Percentiles rank a stretch among this genome's conserved stretches.
Evolutionary conservation across 2,113 vertebrate genomes (phyloP).

Genomic region (Ptyas mucosa): DNA sequence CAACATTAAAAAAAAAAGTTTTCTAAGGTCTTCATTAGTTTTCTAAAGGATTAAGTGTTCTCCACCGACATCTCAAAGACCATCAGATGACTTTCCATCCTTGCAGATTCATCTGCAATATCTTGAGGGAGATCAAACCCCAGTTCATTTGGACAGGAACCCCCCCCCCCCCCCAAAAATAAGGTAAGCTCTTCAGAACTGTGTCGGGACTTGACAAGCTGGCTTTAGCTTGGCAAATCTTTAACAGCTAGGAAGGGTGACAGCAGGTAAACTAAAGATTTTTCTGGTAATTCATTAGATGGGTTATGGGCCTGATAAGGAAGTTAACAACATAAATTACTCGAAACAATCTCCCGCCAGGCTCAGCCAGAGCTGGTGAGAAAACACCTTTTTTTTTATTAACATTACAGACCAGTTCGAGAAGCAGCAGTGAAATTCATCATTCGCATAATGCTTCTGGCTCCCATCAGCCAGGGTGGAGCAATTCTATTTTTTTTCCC

Average conservation of each 20-base stretch:
- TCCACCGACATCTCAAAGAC: neutral
- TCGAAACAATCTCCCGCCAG: neutral
- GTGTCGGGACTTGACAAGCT: constrained; percentile 26
- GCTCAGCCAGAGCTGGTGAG: neutral
- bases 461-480: neutral
- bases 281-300: constrained; percentile 21
- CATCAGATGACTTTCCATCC: neutral
- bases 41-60: neutral
- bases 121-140: neutral
- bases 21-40: neutral
- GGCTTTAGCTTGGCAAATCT: constrained; percentile 17
- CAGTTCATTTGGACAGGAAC: neutral
- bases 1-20: neutral
- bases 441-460: neutral
- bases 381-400: neutral
- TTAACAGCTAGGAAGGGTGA: neutral
- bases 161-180: neutral
- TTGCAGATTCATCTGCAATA: neutral
- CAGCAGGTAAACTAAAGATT: constrained; percentile 9
- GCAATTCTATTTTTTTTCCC: too few species aligned
- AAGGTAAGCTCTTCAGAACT: constrained; percentile 6
- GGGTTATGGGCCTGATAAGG: constrained; percentile 22
- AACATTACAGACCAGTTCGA: neutral
- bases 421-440: neutral
- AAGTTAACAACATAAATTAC: neutral